phyloP scores from a whole-genome alignment of 2,797 vertebrate species.

The Philypnodon macrostomus region DNA sequence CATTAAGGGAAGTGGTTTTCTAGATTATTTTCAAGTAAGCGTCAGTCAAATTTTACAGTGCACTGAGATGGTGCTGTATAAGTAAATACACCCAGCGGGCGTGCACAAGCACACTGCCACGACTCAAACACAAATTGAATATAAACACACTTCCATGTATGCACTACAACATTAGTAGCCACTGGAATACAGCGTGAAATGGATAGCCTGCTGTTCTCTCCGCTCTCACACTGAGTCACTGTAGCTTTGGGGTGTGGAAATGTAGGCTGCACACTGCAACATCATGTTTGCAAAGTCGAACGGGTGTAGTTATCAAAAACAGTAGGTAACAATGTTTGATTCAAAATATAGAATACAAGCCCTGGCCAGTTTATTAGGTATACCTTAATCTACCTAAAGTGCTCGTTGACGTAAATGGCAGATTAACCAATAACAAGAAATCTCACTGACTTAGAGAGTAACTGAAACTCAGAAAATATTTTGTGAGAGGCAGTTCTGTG shows the following conservation, averaged over 20 bases:
- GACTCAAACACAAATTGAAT: conserved; percentile 34
- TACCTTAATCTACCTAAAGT: too few species aligned
- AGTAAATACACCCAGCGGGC: conserved; percentile 62
- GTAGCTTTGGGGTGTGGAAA: conserved; percentile 15
- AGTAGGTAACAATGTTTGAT: neutral
- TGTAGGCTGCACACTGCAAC: neutral
- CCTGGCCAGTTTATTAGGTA: too few species aligned
- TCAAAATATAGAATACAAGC: neutral
- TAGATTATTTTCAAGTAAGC: too few species aligned
- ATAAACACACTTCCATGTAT: conserved; percentile 27
- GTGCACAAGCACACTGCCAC: conserved; percentile 25
- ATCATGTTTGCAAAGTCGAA: too few species aligned
- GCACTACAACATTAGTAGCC: conserved; percentile 30
- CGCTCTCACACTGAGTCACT: conserved; percentile 31
- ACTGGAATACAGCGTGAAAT: conserved; percentile 54
- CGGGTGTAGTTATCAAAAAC: neutral
- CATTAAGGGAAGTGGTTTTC: too few species aligned
- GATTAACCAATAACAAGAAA: too few species aligned
- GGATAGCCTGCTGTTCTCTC: conserved; percentile 52
- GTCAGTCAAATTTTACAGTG: too few species aligned
- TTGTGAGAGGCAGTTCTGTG: too few species aligned
- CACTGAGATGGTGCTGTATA: conserved; percentile 47
- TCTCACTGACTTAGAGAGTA: too few species aligned
- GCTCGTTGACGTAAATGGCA: too few species aligned
- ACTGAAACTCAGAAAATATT: too few species aligned